Evolutionary conservation across 2,113 vertebrate species (phyloP), one percentile per base, ranked within the genome.

Genomic region (Ivindomyrus marchei): DNA sequence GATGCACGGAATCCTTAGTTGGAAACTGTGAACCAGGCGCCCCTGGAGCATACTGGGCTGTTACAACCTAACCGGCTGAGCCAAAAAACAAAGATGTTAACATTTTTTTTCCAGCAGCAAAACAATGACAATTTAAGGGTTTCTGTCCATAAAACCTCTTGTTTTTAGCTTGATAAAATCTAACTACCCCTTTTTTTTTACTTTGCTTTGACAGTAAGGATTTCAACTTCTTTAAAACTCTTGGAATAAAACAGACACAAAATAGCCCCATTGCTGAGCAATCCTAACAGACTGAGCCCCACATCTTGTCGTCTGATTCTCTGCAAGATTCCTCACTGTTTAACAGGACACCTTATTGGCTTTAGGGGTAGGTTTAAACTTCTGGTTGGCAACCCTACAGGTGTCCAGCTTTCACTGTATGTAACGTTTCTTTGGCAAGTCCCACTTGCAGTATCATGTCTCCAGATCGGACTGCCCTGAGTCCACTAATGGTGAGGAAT

Each of bases 351-450:
- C 62, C n/a, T 31, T 27, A 66, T 11, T 66, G 9, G 62, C 62
- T 11, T 66, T 66, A 66, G 62, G 62, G 62, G 1, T 66, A 31
- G n/a, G n/a, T 31, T n/a, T 27, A 66, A 66, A 66, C 62, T 66
- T 66, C n/a, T 66, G n/a, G 8, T 66, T 66, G n/a, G 62, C 62
- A 66, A 27, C n/a, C 62, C 62, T 66, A 27, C 62, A 66, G n/a
- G 9, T 66, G 62, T 31, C 62, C 27, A 46, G 39, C 17, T 24
- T 47, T 45, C 45, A 45, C 24, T 47, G 42, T 85, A 91, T 90
- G 88, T 92, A 77, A 90, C 66, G 89, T 91, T 91, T 77, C 90
- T 90, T 89, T 90, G 85, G 47, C 92, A 92, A 91, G 83, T 91
- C 90, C 89, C 74, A 31, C n/a, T 31, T 27, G 10, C n/a, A 27